Base-by-base conservation (phyloP, 2,888 invertebrate species). In the Eilema griseolum region DNA sequence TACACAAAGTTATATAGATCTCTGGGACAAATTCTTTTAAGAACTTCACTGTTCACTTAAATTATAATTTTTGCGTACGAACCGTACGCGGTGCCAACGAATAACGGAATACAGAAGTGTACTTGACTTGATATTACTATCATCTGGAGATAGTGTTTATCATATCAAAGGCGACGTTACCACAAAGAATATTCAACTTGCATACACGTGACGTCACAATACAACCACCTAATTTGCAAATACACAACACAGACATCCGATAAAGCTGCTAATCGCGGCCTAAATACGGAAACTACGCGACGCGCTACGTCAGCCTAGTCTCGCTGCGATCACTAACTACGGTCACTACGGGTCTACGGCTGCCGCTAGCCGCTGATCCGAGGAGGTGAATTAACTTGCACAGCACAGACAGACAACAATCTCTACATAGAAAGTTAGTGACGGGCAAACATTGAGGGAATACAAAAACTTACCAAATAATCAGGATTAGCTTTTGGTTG, bases 401-500 rank as follows among this genome's bases (percentile, higher is more conserved):
- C 72, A 77, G 75, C 75, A 74, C 71, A 77, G 74, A 75, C 77
- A 80, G 68, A 70, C 76, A 77, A 75, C 76, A 81, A 72, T 85
- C 83, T 84, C 83, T 87, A 84, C 85, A 86, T 88, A 89, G 90
- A 91, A 90, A 91, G 88, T 86, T 84, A 86, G 88, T 88, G 87
- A 90, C 88, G 83, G 86, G 85, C 87, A 86, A 88, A 87, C 86
- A 88, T 89, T 87, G 85, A 88, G 88, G 88, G 90, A 92, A 89
- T 85, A 79, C 74, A 78, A 84, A 86, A 91, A 93, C 94, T 94
- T 91, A 95, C 94, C 94, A 91, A 95, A 89, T 88, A 86, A 83
- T 85, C 89, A 88, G 86, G 88, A 86, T 85, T 83, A 87, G 85
- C 88, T 88, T 83, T 86, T 85, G 84, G 86, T 85, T 85, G 89